phyloP scores from a whole-genome alignment of 2,113 vertebrate genomes.

The Coregonus clupeaformis region DNA sequence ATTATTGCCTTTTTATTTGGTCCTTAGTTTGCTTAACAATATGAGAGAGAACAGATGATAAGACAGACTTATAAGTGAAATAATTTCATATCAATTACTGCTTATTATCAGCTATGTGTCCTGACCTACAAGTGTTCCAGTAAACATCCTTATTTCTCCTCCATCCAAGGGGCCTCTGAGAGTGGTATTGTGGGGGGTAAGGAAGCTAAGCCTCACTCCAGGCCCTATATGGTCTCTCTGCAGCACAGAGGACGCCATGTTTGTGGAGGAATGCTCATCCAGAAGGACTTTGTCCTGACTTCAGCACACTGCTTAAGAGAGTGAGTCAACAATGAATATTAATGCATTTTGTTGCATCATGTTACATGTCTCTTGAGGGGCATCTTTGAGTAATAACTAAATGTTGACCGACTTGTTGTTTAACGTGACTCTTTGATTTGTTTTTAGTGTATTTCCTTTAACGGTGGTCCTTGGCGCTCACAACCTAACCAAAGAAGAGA shows the following conservation, averaged over 20 bases:
- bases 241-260: constrained; percentile 14
- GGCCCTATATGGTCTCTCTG: constrained; percentile 71
- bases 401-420: background rate
- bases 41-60: too few relatives aligned
- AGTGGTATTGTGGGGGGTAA: constrained; percentile 69
- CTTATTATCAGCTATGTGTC: too few relatives aligned
- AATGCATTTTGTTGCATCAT: background rate
- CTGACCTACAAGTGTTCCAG: too few relatives aligned
- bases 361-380: too few relatives aligned
- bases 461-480: constrained; percentile 68
- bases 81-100: too few relatives aligned
- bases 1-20: too few relatives aligned
- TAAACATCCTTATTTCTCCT: background rate
- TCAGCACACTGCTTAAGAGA: constrained; percentile 30
- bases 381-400: too few relatives aligned
- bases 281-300: constrained; percentile 34
- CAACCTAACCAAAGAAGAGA: constrained; percentile 36
- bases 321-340: background rate
- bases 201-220: constrained; percentile 59
- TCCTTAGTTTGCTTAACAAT: too few relatives aligned
- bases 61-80: too few relatives aligned
- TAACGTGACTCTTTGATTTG: background rate
- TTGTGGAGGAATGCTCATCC: constrained; percentile 44
- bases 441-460: background rate
- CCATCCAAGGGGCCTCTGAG: constrained; percentile 42